Percentiles rank a stretch among this genome's conserved stretches.
phyloP scores from a whole-genome alignment of 2,888 invertebrate genomes.

The Antheraea yamamai region DNA sequence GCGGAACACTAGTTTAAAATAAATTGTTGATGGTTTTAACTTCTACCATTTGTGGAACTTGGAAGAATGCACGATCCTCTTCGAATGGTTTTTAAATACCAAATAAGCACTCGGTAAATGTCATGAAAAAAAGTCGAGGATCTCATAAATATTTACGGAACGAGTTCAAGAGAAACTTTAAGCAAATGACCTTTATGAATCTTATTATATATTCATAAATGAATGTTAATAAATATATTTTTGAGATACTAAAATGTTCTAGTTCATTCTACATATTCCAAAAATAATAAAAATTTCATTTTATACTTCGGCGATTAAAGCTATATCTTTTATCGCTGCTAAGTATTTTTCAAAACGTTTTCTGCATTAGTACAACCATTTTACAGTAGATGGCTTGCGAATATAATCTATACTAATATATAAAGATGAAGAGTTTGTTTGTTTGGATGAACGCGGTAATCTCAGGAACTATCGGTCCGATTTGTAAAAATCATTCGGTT shows the following conservation, averaged over 20 bases:
- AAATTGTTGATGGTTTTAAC: background rate
- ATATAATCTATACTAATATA: too few relatives aligned
- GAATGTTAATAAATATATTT: background rate
- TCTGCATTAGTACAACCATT: too few relatives aligned
- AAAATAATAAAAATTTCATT: background rate
- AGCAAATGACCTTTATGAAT: conserved; percentile 9
- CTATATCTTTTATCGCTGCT: background rate
- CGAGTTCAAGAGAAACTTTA: conserved; percentile 2
- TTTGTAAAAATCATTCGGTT: too few relatives aligned
- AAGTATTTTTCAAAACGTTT: too few relatives aligned
- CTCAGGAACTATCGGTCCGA: too few relatives aligned
- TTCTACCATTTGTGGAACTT: background rate
- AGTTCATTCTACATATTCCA: background rate
- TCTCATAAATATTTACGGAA: conserved; percentile 4
- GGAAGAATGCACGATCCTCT: background rate
- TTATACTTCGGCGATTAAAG: background rate
- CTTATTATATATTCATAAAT: background rate
- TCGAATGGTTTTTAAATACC: background rate
- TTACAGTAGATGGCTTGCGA: too few relatives aligned
- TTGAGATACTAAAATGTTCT: background rate
- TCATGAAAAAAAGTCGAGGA: background rate
- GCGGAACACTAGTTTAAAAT: background rate
- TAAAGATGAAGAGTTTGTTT: too few relatives aligned
- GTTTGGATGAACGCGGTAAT: too few relatives aligned
- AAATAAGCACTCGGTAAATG: background rate